Base-by-base conservation (phyloP, 2,888 invertebrate genomes). In the Lepidochrysops patricia region DNA sequence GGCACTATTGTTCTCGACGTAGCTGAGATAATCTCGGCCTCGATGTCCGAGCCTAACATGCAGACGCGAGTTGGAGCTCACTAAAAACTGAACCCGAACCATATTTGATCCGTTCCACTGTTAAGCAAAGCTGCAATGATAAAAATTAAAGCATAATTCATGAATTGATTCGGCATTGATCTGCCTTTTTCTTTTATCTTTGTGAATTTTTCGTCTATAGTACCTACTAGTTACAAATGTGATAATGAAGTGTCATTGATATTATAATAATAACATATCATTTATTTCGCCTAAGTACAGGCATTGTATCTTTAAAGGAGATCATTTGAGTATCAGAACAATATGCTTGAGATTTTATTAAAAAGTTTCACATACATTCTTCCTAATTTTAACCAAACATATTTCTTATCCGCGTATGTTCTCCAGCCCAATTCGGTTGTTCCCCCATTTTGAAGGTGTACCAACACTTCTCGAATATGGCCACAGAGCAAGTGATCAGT, bases 1-100 rank as follows among this genome's bases (percentile, higher is more conserved):
- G 65, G 64, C 62, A 66, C 68, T 66, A 69, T 70, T 72, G 69
- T 70, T 68, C 66, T 60, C 63, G 62, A 62, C 62, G 57, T 62
- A 13, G 58, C 34, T 23, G 50, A 58, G 50, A 58, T 50, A 32
- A 50, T 58, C 58, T 58, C 58, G 37, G 27, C 12, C 37, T 25
- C 25, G 19, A 58, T 58, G 43, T 15, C 49, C 32, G 15, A 34
- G 23, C 13, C 25, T 58, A 32, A 19, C 25, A 50, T 32, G 23
- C 48, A 43, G 43, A 49, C 32, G 13, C 12, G 32, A 32, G 12
- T 3, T 9, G 19, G 43, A 43, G 19, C 43, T 29, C 29, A 29
- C 43, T 43, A 23, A 43, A 23, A 43, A 23, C 43, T 9, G 9
- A 9, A 43, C 43, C 19, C 9, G 12, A 9, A 23, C 23, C 43